Evolutionary conservation across 2,113 vertebrate genomes (phyloP), one percentile per base, ranked within the genome.

Genomic region (Amphilophus citrinellus): DNA sequence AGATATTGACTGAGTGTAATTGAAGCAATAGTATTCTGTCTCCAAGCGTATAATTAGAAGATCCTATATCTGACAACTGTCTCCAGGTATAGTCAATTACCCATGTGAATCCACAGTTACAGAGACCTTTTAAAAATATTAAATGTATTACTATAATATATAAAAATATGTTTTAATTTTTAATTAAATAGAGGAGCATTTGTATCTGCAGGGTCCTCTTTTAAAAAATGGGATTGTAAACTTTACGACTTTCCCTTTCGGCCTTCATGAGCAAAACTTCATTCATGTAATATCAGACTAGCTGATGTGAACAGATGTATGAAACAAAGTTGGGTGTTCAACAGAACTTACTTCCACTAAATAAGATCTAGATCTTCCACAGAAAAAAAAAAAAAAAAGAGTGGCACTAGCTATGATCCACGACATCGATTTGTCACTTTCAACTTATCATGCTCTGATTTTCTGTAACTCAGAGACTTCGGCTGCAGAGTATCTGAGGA

Each of bases 51-150:
- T 89, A 92, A 93, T 94, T 95, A 92, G 88, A 84, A 90, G 88
- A 92, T 94, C 88, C 89, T 88, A 87, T 91, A 91, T 93, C 91
- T 93, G 84, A 85, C 83, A 94, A 91, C 90, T 87, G 85, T 91
- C 90, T 90, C 71, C 77, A 80, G 17, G 59, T 89, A 85, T 86
- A 83, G 61, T 84, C 87, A 83, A 93, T 89, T 90, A 82, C 63
- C 59, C 56, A 15, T 50, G 24, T 47, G 11, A 81, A 86, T 83
- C 79, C 84, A 83, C 63, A 84, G 59, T 59, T 75, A 56, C 79
- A 61, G 76, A 84, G 37, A 30, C 37, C 24, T 78, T 88, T 91
- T 68, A 77, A 76, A 77, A 86, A 77, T 80, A 80, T 89, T 82
- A 73, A 91, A 86, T 73, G 2, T 37, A 77, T 83, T 22, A 66